A percentile compares a stretch with the other conserved stretches of the same genome.
phyloP scores from a whole-genome alignment of 2,888 invertebrate species.

The Chymomyza procnemis region DNA sequence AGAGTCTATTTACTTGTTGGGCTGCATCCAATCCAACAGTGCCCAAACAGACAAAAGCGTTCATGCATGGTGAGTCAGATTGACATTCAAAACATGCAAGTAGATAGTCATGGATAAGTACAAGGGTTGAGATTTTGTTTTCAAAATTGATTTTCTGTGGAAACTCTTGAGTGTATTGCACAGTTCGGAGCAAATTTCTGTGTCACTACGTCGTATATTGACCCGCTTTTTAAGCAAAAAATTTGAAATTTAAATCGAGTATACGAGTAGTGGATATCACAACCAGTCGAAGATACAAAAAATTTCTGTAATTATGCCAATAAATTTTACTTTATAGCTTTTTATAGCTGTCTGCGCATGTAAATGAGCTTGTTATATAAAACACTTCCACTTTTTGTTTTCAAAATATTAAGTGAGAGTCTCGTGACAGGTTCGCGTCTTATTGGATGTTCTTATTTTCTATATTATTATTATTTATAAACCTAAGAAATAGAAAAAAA shows the following conservation, averaged over 20 bases:
- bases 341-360: too few relatives aligned
- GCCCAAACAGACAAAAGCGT: conserved; percentile 22
- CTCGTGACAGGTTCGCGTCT: not conserved
- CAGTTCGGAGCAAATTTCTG: not conserved
- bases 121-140: not conserved
- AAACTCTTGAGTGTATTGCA: not conserved
- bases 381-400: not conserved
- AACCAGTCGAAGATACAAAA: not conserved
- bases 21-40: conserved; percentile 31
- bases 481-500: not conserved
- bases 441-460: not conserved
- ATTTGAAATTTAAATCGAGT: not conserved
- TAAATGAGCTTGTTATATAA: not conserved
- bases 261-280: not conserved
- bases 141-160: not conserved
- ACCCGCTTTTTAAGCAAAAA: not conserved
- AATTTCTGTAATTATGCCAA: not conserved
- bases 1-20: conserved; percentile 5
- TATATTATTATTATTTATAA: conserved; percentile 38
- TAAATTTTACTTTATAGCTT: too few relatives aligned
- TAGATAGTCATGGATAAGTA: too few relatives aligned
- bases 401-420: not conserved
- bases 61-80: not conserved
- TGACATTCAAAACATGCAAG: not conserved
- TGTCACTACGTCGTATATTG: not conserved